Evolutionary conservation across 2,797 vertebrate genomes (phyloP).

Genomic region (Poeciliopsis presidionis): DNA sequence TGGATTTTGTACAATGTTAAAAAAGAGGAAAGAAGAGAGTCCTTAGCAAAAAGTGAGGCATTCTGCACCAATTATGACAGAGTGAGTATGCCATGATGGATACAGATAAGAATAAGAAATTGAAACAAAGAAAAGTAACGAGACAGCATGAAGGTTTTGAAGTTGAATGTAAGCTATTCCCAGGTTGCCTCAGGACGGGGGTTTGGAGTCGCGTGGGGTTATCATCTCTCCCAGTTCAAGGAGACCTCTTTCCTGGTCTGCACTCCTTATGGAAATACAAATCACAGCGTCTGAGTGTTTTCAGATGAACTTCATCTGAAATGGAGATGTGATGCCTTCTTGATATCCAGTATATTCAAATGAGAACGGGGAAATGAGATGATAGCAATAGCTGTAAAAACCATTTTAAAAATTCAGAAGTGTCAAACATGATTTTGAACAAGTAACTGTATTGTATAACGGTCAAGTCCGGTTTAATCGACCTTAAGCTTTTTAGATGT

Average conservation of each 20-base stretch:
- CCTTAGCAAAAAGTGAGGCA: slow-evolving; percentile 8
- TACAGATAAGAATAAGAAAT: slow-evolving; percentile 13
- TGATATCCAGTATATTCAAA: neutral
- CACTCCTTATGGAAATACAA: slow-evolving; percentile 66
- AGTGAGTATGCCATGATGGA: slow-evolving; percentile 1
- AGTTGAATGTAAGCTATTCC: slow-evolving; percentile 49
- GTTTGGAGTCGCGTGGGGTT: slow-evolving; percentile 44
- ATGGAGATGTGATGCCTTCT: slow-evolving; percentile 25
- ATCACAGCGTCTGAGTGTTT: slow-evolving; percentile 50
- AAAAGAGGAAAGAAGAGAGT: slow-evolving; percentile 1
- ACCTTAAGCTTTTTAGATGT: neutral
- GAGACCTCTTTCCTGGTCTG: slow-evolving; percentile 61
- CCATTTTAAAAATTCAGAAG: neutral
- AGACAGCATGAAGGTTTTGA: slow-evolving; percentile 47
- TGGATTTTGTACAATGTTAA: slow-evolving; percentile 24
- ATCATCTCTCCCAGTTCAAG: slow-evolving; percentile 66
- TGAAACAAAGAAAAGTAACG: slow-evolving; percentile 13
- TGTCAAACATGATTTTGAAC: neutral
- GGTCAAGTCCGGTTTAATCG: neutral
- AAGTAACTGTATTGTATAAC: neutral
- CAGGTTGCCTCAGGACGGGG: slow-evolving; percentile 48
- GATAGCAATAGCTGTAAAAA: neutral
- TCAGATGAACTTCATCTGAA: slow-evolving; percentile 38
- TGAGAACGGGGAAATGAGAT: neutral
- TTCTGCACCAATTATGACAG: slow-evolving; percentile 5